phyloP scores from a whole-genome alignment of 2,888 invertebrate genomes.

The Colletes collaris region DNA sequence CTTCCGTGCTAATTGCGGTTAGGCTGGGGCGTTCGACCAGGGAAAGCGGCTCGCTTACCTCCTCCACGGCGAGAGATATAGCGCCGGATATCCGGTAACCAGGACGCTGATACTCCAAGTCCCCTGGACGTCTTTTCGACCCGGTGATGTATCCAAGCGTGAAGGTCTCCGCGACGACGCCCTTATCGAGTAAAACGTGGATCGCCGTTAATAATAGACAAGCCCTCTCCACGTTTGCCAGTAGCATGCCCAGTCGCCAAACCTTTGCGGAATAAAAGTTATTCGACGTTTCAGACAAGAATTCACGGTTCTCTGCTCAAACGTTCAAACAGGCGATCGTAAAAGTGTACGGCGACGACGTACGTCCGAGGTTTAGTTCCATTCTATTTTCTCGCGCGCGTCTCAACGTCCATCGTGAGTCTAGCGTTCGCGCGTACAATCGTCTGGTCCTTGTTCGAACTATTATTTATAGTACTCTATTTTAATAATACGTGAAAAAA shows the following conservation, averaged over 20 bases:
- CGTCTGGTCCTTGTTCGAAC: not conserved
- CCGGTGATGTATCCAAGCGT: conserved; percentile 94
- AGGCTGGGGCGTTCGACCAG: conserved; percentile 8
- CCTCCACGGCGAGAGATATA: conserved; percentile 93
- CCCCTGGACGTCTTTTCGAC: conserved; percentile 90
- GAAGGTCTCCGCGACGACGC: conserved; percentile 85
- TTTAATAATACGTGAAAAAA: conserved; percentile 63
- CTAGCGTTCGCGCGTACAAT: not conserved
- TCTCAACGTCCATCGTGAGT: conserved; percentile 1
- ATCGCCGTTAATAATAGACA: conserved; percentile 76
- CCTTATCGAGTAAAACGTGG: conserved; percentile 70
- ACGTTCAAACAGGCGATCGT: not conserved
- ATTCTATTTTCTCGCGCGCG: conserved; percentile 13
- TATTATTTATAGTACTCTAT: conserved; percentile 62
- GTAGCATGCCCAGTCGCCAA: conserved; percentile 73
- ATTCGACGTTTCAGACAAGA: not conserved
- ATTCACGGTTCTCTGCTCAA: no score
- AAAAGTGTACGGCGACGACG: not conserved
- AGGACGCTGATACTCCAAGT: conserved; percentile 91
- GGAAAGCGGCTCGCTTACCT: conserved; percentile 84
- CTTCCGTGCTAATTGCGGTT: conserved; percentile 54
- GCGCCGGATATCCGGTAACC: conserved; percentile 91
- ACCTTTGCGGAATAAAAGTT: conserved; percentile 32
- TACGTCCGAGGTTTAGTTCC: conserved; percentile 21
- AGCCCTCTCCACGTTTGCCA: conserved; percentile 73